Conservation (phyloP, 2,888 invertebrate species). For the Gymnoscelis rufifasciata region DNA sequence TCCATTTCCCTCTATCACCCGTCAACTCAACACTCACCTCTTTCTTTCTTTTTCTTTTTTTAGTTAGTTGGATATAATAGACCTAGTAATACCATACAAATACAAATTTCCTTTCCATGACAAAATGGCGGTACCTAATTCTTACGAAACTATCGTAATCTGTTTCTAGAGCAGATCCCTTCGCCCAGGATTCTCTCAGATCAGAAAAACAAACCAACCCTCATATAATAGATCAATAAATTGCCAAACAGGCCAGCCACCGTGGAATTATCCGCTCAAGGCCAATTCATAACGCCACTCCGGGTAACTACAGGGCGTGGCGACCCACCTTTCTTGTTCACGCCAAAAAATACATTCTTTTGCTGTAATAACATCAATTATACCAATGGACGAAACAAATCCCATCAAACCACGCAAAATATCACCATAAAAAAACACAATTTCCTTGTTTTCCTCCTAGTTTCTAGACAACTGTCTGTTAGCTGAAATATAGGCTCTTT, state of each 20-base stretch:
- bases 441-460: background rate
- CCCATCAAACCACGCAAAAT: background rate
- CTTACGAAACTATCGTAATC: too few relatives aligned
- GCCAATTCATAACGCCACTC: slow-evolving; percentile 41
- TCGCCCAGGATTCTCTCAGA: too few relatives aligned
- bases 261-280: slow-evolving; percentile 29
- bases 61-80: too few relatives aligned
- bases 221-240: background rate
- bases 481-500: background rate
- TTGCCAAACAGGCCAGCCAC: slow-evolving; percentile 1
- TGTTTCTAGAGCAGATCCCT: too few relatives aligned
- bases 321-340: slow-evolving; percentile 44
- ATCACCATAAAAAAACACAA: background rate
- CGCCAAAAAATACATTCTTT: slow-evolving; percentile 22
- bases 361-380: slow-evolving; percentile 6
- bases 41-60: too few relatives aligned
- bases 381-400: slow-evolving; percentile 2
- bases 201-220: background rate
- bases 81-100: too few relatives aligned
- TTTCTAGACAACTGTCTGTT: too few relatives aligned
- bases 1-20: too few relatives aligned
- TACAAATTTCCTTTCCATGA: too few relatives aligned
- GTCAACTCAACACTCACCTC: too few relatives aligned
- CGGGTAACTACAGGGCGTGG: slow-evolving; percentile 44
- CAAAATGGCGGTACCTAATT: too few relatives aligned